Evolutionary conservation across 1,140 invertebrate species (phyloP), one percentile per base, ranked within the genome.

Genomic region (Drosophila equinoxialis): DNA sequence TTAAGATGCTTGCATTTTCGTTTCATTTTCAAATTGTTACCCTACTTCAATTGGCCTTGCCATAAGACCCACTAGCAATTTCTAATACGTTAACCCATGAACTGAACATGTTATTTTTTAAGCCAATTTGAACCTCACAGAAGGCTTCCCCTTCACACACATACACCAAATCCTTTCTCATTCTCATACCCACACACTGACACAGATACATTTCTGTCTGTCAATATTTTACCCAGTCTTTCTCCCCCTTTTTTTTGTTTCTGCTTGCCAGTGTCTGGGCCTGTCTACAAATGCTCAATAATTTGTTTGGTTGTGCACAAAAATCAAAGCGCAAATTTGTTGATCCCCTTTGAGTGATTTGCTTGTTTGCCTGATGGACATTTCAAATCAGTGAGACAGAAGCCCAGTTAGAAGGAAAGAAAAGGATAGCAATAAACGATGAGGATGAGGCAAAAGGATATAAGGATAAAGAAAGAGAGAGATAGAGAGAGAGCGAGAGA

Each of bases 311-410:
- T 66, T 54, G 60, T 65, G 57, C 17, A 14, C 37, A 62, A 26
- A 74, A 80, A 81, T 81, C 78, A 81, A 81, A 74, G 64, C 70
- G 69, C 57, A 62, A 71, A 62, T 39, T 67, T 51, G 61, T 71
- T 81, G 63, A 81, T 67, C 78, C 79, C 60, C 63, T 74, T 81
- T 81, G 79, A 81, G 70, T 81, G 79, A 81, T 81, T 81, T 81
- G 79, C 74, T 74, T 17, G 66, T 76, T 74, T 17, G 62, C 62
- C 62, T 45, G 60, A 77, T 65, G 65, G 79, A 81, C 79, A 14
- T 77, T 68, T 68, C 45, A 61, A 77, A 69, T 71, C 64, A 62
- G 67, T 71, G 26, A 72, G 26, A 72, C 48, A 68, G 65, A 61
- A 39, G 20, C 14, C 20, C 8, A 14, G 6, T 10, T 6, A n/a